Percentiles rank a stretch among this genome's conserved stretches.
phyloP scores from a whole-genome alignment of 1,140 invertebrate species.

The Eciton burchellii region DNA sequence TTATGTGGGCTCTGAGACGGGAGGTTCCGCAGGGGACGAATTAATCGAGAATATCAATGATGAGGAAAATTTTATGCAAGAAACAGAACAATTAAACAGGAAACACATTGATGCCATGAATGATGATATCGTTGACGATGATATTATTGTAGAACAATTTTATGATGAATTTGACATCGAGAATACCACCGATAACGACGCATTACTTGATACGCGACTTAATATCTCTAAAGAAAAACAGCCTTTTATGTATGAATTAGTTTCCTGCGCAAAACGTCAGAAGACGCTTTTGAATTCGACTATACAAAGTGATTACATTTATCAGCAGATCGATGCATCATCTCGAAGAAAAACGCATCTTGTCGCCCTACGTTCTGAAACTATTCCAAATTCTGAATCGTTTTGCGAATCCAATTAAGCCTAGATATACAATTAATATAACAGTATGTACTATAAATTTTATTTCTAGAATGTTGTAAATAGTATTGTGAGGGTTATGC shows the following conservation, averaged over 20 bases:
- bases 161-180: conserved; percentile 87
- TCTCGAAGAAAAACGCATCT: conserved; percentile 80
- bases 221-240: conserved; percentile 78
- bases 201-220: conserved; percentile 81
- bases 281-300: conserved; percentile 79
- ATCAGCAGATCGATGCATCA: conserved; percentile 80
- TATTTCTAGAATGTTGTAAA: conserved; percentile 15
- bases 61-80: conserved; percentile 83
- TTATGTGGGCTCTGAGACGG: conserved; percentile 84
- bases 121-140: conserved; percentile 66
- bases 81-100: neutral
- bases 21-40: conserved; percentile 73
- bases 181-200: conserved; percentile 82
- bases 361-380: conserved; percentile 77
- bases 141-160: conserved; percentile 78
- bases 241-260: conserved; percentile 79
- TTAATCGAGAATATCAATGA: conserved; percentile 14
- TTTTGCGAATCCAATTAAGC: conserved; percentile 82
- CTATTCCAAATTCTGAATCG: conserved; percentile 73
- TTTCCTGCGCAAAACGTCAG: conserved; percentile 79
- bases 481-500: neutral
- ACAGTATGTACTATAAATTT: conserved; percentile 7
- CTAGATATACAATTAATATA: neutral
- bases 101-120: conserved; percentile 84
- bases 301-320: conserved; percentile 84